Evolutionary conservation across 2,888 invertebrate genomes (phyloP).

Genomic region (Volucella inflata): DNA sequence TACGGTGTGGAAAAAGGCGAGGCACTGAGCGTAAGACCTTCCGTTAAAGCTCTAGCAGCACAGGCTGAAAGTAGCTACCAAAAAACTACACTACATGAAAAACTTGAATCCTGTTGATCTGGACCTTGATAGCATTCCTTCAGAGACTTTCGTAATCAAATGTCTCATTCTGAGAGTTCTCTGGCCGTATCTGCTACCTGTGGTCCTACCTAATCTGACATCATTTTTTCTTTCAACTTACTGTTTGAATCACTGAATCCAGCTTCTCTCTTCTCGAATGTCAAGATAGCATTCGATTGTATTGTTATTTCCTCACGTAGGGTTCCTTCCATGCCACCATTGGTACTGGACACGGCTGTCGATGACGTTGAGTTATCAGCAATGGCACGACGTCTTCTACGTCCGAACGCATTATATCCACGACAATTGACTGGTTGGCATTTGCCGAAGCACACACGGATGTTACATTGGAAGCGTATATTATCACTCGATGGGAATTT

Average conservation of each 20-base stretch:
- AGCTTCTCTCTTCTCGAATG: conserved; percentile 93
- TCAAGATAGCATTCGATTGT: conserved; percentile 95
- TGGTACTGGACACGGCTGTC: conserved; percentile 86
- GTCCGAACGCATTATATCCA: conserved; percentile 95
- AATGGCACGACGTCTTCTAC: conserved; percentile 88
- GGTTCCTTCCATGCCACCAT: conserved; percentile 89
- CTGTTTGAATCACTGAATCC: conserved; percentile 92
- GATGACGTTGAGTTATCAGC: conserved; percentile 82
- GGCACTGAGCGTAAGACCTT: too few relatives aligned
- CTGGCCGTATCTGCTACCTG: too few relatives aligned
- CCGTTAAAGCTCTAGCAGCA: too few relatives aligned
- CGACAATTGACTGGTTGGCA: conserved; percentile 98
- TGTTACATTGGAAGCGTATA: conserved; percentile 97
- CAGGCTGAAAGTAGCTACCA: too few relatives aligned
- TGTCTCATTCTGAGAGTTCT: too few relatives aligned
- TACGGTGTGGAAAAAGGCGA: too few relatives aligned
- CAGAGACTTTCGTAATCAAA: too few relatives aligned
- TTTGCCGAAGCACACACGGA: conserved; percentile 96
- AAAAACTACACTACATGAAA: too few relatives aligned
- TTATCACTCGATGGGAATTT: conserved; percentile 98
- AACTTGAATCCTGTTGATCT: too few relatives aligned
- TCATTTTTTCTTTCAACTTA: conserved; percentile 79
- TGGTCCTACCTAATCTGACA: neutral
- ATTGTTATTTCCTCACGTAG: conserved; percentile 96
- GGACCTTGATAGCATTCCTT: too few relatives aligned